These are phyloP conservation scores for Nettapus auritus DNA, from an alignment of 2,113 vertebrate species.

Conservation along the genomic window DNA sequence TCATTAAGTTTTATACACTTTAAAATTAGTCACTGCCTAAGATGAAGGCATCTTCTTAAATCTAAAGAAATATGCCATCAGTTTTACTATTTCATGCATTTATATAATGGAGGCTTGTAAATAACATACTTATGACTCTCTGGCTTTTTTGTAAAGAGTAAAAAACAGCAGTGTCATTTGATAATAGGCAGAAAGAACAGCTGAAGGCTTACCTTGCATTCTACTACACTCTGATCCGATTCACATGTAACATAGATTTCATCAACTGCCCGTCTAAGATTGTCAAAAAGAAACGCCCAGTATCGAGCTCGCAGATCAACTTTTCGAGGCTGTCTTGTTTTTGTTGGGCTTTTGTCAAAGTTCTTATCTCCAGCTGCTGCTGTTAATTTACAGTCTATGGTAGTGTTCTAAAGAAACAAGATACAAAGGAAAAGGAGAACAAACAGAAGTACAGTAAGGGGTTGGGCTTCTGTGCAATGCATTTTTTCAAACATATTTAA, in stretches of 20 bases:
- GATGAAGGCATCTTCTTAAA: not conserved
- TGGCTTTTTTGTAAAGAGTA: no score
- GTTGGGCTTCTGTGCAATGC: not conserved
- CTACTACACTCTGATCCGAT: slow-evolving; percentile 97
- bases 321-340: slow-evolving; percentile 90
- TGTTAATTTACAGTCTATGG: slow-evolving; percentile 83
- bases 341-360: slow-evolving; percentile 94
- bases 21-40: not conserved
- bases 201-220: slow-evolving; percentile 88
- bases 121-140: no score
- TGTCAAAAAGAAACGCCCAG: slow-evolving; percentile 99
- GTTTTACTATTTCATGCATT: not conserved
- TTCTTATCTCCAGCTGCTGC: slow-evolving; percentile 84
- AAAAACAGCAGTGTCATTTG: not conserved
- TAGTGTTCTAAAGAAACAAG: slow-evolving; percentile 74
- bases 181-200: not conserved
- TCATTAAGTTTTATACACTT: not conserved
- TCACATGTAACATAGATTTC: slow-evolving; percentile 98
- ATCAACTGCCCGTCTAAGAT: slow-evolving; percentile 93
- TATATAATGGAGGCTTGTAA: no score
- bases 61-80: not conserved
- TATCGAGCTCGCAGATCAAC: slow-evolving; percentile 95
- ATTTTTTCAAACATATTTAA: not conserved
- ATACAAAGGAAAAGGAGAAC: not conserved
- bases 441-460: not conserved